These are phyloP conservation scores for Drosophila melanica DNA, from an alignment of 1,140 invertebrate genomes.

Conservation along the genomic window DNA sequence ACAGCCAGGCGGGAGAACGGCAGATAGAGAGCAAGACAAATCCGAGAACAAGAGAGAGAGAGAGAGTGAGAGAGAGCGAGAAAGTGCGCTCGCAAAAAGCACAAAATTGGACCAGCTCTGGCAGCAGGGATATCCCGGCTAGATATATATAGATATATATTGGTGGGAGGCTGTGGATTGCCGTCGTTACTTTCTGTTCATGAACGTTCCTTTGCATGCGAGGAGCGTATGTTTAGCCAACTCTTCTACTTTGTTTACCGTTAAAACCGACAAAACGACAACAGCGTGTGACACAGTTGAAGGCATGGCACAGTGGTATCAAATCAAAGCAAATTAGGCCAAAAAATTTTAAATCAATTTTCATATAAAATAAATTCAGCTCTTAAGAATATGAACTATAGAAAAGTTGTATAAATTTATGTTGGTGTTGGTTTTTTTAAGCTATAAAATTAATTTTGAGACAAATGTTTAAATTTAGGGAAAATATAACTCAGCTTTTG, in stretches of 20 bases:
- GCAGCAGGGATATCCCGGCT: background rate
- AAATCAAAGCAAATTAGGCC: background rate
- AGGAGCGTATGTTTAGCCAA: constrained; percentile 72
- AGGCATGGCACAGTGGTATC: constrained; percentile 29
- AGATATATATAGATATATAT: background rate
- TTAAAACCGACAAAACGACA: constrained; percentile 45
- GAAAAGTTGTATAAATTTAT: too few species aligned
- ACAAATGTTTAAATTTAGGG: too few species aligned
- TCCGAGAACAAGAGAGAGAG: constrained; percentile 9
- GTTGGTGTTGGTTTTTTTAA: too few species aligned
- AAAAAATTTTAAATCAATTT: too few species aligned
- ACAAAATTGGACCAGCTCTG: constrained; percentile 36
- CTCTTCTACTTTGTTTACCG: constrained; percentile 65
- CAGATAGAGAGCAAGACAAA: constrained; percentile 4
- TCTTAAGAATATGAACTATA: too few species aligned
- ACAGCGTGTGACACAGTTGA: constrained; percentile 40
- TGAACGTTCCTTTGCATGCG: constrained; percentile 59
- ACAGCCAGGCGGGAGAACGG: constrained; percentile 35
- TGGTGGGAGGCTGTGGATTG: background rate
- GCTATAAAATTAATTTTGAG: too few species aligned
- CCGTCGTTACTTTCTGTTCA: too few species aligned
- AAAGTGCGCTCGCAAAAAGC: constrained; percentile 6
- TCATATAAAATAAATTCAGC: too few species aligned
- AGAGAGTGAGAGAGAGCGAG: constrained; percentile 13
- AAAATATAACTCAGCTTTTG: too few species aligned